Conservation (phyloP, 2,113 vertebrate species). For the Erythrolamprus reginae region DNA sequence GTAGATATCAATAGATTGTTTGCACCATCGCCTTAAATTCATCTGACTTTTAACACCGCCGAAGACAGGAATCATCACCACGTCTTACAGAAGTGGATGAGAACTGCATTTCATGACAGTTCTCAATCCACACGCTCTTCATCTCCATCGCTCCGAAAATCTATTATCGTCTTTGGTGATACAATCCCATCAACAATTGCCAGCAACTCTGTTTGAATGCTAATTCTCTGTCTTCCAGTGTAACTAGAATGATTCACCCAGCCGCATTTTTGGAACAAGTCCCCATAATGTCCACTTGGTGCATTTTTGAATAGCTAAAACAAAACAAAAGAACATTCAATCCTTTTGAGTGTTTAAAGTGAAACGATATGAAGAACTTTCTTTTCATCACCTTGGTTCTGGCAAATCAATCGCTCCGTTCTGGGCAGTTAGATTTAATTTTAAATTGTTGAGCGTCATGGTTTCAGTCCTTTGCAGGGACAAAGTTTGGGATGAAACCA, state of each 20-base stretch:
- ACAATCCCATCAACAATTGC: background rate
- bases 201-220: background rate
- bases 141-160: no score
- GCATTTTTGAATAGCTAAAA: background rate
- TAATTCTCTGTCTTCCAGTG: background rate
- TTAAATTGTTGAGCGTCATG: background rate
- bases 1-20: background rate
- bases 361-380: background rate
- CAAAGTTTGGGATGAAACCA: background rate
- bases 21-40: background rate
- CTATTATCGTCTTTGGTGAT: background rate
- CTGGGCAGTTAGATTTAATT: background rate
- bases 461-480: background rate
- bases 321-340: background rate
- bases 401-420: background rate
- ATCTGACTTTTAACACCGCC: background rate
- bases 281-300: background rate
- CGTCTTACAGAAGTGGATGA: background rate
- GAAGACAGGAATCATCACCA: background rate
- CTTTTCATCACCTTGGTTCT: background rate
- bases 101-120: background rate
- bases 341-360: background rate
- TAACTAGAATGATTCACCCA: background rate
- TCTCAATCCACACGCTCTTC: background rate
- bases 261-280: background rate